Percentiles rank a stretch among this genome's conserved stretches.
These are phyloP conservation scores for Lasioglossum figueresi DNA, from an alignment of 2,888 invertebrate genomes.

Conservation along the genomic window DNA sequence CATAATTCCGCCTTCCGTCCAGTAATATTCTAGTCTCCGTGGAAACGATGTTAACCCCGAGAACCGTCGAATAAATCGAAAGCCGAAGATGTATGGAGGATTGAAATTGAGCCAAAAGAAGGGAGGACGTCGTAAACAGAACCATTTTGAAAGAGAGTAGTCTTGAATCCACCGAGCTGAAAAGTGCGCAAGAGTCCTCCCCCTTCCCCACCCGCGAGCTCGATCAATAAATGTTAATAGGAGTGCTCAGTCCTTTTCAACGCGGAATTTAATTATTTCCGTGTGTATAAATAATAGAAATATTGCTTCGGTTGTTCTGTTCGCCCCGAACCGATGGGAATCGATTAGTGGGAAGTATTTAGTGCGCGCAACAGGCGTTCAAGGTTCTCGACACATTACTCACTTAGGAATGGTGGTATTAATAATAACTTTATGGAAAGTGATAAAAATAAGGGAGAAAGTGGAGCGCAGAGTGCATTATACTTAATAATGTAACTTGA, in stretches of 20 bases:
- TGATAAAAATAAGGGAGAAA: slow-evolving; percentile 13
- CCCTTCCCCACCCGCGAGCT: background rate
- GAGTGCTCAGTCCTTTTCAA: background rate
- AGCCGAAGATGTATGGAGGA: background rate
- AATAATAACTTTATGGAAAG: slow-evolving; percentile 7
- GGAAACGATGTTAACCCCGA: background rate
- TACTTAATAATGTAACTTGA: slow-evolving; percentile 3
- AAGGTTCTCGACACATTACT: slow-evolving; percentile 15
- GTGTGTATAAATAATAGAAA: background rate
- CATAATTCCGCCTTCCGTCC: background rate
- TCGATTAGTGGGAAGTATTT: slow-evolving; percentile 6
- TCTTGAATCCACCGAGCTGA: background rate
- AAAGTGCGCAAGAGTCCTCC: background rate
- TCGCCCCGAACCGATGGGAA: background rate
- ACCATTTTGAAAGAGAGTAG: background rate
- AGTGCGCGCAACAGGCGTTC: slow-evolving; percentile 17
- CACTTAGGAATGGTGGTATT: background rate
- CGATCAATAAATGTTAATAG: slow-evolving; percentile 7
- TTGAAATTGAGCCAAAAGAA: slow-evolving; percentile 7
- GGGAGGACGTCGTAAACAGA: background rate
- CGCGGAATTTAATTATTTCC: background rate
- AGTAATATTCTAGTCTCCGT: background rate
- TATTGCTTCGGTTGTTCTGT: background rate
- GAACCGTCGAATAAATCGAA: background rate
- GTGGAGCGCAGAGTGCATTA: background rate